These are phyloP conservation scores for Coptodon bakossiorum DNA, from an alignment of 2,113 vertebrate genomes.

Conservation along the genomic window DNA sequence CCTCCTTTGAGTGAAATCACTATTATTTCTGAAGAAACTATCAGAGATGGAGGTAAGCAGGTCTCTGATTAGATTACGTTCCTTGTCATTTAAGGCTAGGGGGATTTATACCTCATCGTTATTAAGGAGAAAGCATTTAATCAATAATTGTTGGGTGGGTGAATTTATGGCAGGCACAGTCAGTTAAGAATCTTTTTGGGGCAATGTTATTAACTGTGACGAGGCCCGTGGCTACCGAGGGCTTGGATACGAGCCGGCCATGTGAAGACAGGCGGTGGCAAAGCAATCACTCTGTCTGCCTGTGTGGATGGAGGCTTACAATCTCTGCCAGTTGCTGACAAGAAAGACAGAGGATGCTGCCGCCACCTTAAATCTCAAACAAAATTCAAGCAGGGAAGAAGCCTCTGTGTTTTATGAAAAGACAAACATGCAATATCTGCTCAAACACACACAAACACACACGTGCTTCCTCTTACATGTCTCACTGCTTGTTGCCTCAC, in stretches of 20 bases:
- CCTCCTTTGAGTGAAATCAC: conserved; percentile 49
- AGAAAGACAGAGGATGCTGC: neutral
- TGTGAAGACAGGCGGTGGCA: neutral
- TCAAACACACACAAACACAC: neutral
- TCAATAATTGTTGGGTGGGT: conserved; percentile 65
- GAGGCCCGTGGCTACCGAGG: conserved; percentile 11
- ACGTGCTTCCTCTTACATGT: neutral
- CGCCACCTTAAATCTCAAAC: conserved; percentile 6
- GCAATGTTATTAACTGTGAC: conserved; percentile 43
- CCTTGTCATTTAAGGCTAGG: conserved; percentile 55
- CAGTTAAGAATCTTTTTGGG: conserved; percentile 48
- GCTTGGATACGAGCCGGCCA: neutral
- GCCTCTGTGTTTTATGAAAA: neutral
- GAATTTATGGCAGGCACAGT: conserved; percentile 47
- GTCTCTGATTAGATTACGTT: conserved; percentile 69
- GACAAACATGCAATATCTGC: neutral
- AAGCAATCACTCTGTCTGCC: conserved; percentile 31
- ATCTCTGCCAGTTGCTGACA: conserved; percentile 29
- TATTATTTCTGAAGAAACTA: conserved; percentile 40
- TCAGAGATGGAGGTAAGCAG: conserved; percentile 45
- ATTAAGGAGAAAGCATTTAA: conserved; percentile 68
- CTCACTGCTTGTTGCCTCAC: neutral
- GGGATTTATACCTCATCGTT: conserved; percentile 67
- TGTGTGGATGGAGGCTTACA: conserved; percentile 7
- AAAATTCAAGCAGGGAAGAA: neutral